Evolutionary conservation across 2,888 invertebrate species (phyloP), one percentile per base, ranked within the genome.

Genomic region (Microdon myrmicae): DNA sequence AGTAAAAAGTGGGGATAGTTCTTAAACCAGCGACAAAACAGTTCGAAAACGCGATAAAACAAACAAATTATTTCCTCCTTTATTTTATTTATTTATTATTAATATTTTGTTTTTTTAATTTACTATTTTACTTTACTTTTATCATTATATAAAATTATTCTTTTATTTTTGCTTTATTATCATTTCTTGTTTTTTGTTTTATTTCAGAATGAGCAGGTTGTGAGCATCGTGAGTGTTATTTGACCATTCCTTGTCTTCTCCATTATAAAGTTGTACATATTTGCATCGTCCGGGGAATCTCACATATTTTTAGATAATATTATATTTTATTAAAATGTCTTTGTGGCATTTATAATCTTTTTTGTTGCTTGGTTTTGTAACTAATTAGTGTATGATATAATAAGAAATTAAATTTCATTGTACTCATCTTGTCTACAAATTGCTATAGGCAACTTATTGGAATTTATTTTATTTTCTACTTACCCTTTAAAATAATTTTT

Each of bases 121-220:
- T 6, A 9, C n/a, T 8, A 3, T 16, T 16, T 7, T 12, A 10
- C 13, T 17, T 34, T 7, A 34, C 13, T 16, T 9, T 4, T 10
- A 4, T 23, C 7, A 23, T 23, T 23, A 23, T 23, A n/a, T 10
- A 23, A 5, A 3, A 1, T 8, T 41, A 67, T 71, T 71, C n/a
- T 71, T 54, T 51, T 69, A 71, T 71, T 70, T 70, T 69, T 71
- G 70, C 67, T 71, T 54, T 66, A 70, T 67, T 69, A 70, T 68
- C 67, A n/a, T 70, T 72, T 68, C 70, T 69, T 69, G 70, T 71
- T 68, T 71, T 72, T 69, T 73, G 53, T 73, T 74, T 72, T 74
- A 73, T 77, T 77, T 77, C 77, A 77, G 77, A 77, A 75, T 74
- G 77, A 76, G 73, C 66, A 78, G 77, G 77, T 77, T 77, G 78